These are phyloP conservation scores for Caerostris extrusa DNA, from an alignment of 1,140 invertebrate genomes.

Conservation along the genomic window DNA sequence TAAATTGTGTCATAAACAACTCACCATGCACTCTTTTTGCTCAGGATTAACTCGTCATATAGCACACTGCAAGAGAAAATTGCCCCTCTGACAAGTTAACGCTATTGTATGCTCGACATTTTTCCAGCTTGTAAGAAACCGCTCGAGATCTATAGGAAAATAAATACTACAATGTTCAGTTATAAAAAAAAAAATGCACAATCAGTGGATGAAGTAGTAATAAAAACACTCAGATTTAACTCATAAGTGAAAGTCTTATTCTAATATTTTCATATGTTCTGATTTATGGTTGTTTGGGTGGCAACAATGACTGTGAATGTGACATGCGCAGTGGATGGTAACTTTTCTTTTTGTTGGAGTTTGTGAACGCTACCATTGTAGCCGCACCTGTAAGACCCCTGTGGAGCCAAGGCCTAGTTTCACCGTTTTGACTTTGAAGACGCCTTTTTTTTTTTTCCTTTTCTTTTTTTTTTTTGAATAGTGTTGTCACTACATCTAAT, in stretches of 20 bases:
- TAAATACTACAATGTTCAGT: neutral
- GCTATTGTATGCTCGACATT: neutral
- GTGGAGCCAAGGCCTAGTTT: slow-evolving; percentile 44
- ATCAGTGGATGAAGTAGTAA: neutral
- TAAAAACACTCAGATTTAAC: neutral
- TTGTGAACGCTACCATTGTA: slow-evolving; percentile 17
- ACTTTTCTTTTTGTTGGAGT: slow-evolving; percentile 12
- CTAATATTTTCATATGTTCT: neutral
- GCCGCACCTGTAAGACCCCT: slow-evolving; percentile 15
- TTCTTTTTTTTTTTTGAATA: slow-evolving; percentile 43
- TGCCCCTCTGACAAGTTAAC: slow-evolving; percentile 3
- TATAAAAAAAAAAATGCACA: neutral
- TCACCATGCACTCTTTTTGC: neutral
- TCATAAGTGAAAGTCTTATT: neutral
- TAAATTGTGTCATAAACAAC: slow-evolving; percentile 36
- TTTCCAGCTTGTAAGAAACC: neutral
- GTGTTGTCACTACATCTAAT: slow-evolving; percentile 70
- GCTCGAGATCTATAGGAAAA: neutral
- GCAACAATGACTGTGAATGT: neutral
- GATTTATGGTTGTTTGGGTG: slow-evolving; percentile 26
- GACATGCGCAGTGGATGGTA: slow-evolving; percentile 9
- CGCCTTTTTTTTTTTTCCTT: neutral
- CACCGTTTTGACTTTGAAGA: slow-evolving; percentile 15
- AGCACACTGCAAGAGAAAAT: neutral
- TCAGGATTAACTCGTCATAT: slow-evolving; percentile 7